Evolutionary conservation across 2,888 invertebrate genomes (phyloP).

Genomic region (Sialis lutaria): DNA sequence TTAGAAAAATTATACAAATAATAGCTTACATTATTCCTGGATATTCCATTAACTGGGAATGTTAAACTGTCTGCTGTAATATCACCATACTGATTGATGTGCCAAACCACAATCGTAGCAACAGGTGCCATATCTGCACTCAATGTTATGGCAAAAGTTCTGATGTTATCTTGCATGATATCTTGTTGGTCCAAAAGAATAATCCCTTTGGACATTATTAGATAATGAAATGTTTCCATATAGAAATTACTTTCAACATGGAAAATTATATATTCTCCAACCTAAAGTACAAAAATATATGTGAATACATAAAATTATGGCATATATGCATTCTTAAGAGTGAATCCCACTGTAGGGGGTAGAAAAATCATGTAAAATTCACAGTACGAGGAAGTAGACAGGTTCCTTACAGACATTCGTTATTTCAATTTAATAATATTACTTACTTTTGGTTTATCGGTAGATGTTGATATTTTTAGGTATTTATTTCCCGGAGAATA

Average conservation of each 20-base stretch:
- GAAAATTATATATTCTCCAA: constrained; percentile 87
- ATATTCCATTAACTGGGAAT: constrained; percentile 93
- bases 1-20: neutral
- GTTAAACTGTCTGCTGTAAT: constrained; percentile 85
- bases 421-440: neutral
- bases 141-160: constrained; percentile 65
- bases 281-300: constrained; percentile 27
- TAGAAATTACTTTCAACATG: constrained; percentile 85
- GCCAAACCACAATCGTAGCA: constrained; percentile 78
- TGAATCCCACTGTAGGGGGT: no score
- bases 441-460: constrained; percentile 52
- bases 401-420: neutral
- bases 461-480: constrained; percentile 73
- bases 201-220: constrained; percentile 85
- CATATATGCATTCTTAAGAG: no score
- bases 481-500: constrained; percentile 69
- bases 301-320: no score
- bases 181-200: constrained; percentile 74
- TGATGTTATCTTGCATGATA: constrained; percentile 57
- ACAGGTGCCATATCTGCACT: constrained; percentile 87
- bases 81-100: constrained; percentile 63
- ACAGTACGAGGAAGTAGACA: no score
- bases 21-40: constrained; percentile 60
- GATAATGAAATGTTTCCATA: constrained; percentile 75
- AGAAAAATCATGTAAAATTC: no score